Conservation (phyloP, 2,113 vertebrate species). For the Xiphorhynchus elegans region DNA sequence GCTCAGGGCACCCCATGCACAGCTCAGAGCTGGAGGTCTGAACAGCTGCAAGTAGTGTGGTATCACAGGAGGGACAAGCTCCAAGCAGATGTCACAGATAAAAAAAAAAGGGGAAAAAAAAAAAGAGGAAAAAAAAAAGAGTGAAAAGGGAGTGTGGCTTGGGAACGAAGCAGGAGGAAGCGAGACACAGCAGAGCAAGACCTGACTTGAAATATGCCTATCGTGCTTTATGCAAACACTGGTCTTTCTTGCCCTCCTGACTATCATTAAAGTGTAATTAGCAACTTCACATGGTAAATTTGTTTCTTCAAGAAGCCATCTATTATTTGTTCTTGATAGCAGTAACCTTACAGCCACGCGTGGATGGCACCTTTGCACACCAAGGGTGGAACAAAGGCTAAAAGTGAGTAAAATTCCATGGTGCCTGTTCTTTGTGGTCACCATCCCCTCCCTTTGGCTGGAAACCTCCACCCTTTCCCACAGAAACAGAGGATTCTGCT, state of each 20-base stretch:
- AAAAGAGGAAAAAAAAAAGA: background rate
- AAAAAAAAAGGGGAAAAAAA: constrained; percentile 3
- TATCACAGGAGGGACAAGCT: constrained; percentile 87
- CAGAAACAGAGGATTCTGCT: background rate
- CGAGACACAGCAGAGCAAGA: constrained; percentile 59
- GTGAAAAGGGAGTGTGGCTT: constrained; percentile 41
- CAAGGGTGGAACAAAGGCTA: background rate
- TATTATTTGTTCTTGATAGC: constrained; percentile 18
- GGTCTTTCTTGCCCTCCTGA: constrained; percentile 53
- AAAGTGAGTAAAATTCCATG: background rate
- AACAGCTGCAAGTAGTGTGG: constrained; percentile 92
- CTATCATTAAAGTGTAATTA: constrained; percentile 70
- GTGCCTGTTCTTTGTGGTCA: background rate
- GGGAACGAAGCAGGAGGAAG: constrained; percentile 78
- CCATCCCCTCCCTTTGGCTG: background rate
- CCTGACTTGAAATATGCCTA: constrained; percentile 54
- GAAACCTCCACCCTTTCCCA: background rate
- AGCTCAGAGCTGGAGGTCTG: constrained; percentile 84
- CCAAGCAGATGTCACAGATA: constrained; percentile 92
- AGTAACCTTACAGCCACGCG: background rate
- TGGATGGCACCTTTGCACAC: background rate
- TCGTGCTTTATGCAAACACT: constrained; percentile 54
- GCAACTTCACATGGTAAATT: constrained; percentile 7
- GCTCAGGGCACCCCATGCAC: constrained; percentile 79
- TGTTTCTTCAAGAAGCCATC: constrained; percentile 29